Evolutionary conservation across 2,113 vertebrate species (phyloP), one percentile per base, ranked within the genome.

Genomic region (Bombycilla garrulus): DNA sequence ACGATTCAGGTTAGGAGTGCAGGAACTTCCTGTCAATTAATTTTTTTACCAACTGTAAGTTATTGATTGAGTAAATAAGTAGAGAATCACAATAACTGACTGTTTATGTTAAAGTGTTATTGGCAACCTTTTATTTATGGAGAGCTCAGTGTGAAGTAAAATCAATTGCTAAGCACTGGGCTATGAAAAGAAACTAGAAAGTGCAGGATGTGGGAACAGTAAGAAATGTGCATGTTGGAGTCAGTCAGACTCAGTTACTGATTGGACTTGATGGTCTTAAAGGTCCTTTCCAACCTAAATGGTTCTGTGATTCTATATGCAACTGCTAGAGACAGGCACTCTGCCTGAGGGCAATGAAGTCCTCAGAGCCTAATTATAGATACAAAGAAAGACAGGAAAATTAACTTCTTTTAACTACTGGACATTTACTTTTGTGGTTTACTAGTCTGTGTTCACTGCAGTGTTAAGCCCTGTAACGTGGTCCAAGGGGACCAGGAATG

Each of bases 101-200:
- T 81, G 12, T 70, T 92, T 84, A 84, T 78, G 53, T 78, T 93
- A 50, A 90, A 91, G 82, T 24, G 54, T 35, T 95, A 79, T 47
- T 92, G 25, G 48, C 57, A 64, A 2, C 50, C 53, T 78, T 92
- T 83, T 69, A 81, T 82, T 93, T 89, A 81, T 16, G 33, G 40
- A 64, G 79, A 90, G 86, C 61, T 82, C 60, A 8, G 33, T 45
- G 61, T 76, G 86, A 95, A 93, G 65, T 70, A 95, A 97, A 97
- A 96, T 95, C 80, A 74, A 95, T 97, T 81, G 60, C 73, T 65
- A 86, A 89, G 77, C 77, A 95, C 61, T 71, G 70, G 70, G 31
- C 56, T 42, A 74, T 82, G 72, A 85, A 71, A 92, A 88, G 42
- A 90, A 91, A 42, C 45, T 5, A 64, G 47, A 11, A 92, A 92